Conservation (phyloP, 2,797 vertebrate genomes). For the Lycodopsis pacificus region DNA sequence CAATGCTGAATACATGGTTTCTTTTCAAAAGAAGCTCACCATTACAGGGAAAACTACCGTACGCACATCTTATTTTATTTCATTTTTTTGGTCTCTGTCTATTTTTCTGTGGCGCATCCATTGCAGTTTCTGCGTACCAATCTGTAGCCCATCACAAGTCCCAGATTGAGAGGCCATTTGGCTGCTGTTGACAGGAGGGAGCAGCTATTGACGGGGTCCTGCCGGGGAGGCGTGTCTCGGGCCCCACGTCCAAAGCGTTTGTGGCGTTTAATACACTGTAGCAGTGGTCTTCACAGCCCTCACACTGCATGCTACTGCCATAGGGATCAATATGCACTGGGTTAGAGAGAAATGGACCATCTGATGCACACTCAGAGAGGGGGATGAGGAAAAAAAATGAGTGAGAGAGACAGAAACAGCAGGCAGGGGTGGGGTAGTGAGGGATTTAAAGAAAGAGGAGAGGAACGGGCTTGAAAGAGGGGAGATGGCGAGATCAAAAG, state of each 20-base stretch:
- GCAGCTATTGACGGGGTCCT: slow-evolving; percentile 84
- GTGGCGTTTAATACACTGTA: slow-evolving; percentile 89
- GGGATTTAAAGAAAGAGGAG: slow-evolving; percentile 57
- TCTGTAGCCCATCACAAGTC: slow-evolving; percentile 73
- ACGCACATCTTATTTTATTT: slow-evolving; percentile 39
- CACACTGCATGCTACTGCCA: slow-evolving; percentile 79
- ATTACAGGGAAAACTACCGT: slow-evolving; percentile 33
- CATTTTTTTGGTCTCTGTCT: slow-evolving; percentile 24
- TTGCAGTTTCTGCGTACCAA: slow-evolving; percentile 60
- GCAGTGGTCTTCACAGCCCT: slow-evolving; percentile 79
- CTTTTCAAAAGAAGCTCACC: slow-evolving; percentile 36
- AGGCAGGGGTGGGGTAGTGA: slow-evolving; percentile 57
- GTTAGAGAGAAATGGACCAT: slow-evolving; percentile 83
- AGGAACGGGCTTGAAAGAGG: slow-evolving; percentile 52
- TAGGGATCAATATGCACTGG: slow-evolving; percentile 84
- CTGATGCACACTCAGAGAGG: slow-evolving; percentile 80
- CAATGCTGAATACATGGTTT: slow-evolving; percentile 21
- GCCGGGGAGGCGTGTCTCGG: slow-evolving; percentile 82
- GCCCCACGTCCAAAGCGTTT: slow-evolving; percentile 84
- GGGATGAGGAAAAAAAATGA: slow-evolving; percentile 61
- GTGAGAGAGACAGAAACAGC: slow-evolving; percentile 59
- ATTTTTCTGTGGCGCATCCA: slow-evolving; percentile 53
- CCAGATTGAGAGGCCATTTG: slow-evolving; percentile 85
- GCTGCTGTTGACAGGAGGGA: slow-evolving; percentile 86
- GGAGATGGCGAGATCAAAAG: slow-evolving; percentile 55